These are phyloP conservation scores for Drosophila tanythrix DNA, from an alignment of 2,888 invertebrate genomes.

Conservation along the genomic window DNA sequence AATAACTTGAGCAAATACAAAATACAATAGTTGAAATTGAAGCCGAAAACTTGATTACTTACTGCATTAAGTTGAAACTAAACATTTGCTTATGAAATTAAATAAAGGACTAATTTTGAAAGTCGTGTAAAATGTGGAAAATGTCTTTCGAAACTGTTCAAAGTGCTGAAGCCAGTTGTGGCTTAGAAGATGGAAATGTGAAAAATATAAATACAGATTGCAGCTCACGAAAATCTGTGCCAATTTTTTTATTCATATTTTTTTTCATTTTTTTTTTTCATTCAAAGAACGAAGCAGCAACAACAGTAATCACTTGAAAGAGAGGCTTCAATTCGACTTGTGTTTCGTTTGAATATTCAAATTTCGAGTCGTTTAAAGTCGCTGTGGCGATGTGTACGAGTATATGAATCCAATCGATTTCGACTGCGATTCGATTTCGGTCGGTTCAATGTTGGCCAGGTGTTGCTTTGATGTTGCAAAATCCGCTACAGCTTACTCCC, in stretches of 20 bases:
- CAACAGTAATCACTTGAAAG: background rate
- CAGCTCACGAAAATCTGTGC: background rate
- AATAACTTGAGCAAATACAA: background rate
- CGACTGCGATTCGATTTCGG: constrained; percentile 51
- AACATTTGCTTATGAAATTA: background rate
- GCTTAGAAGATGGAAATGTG: background rate
- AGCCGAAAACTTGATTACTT: background rate
- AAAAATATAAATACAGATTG: background rate
- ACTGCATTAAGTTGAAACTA: background rate
- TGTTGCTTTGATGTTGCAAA: constrained; percentile 68
- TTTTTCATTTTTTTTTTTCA: background rate
- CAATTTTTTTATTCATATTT: background rate
- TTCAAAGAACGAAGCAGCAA: background rate
- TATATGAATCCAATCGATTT: constrained; percentile 48
- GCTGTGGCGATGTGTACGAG: constrained; percentile 30
- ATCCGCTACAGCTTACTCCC: constrained; percentile 42
- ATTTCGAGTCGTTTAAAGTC: constrained; percentile 39
- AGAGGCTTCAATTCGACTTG: background rate
- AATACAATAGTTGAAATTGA: background rate
- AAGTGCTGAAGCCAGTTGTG: background rate
- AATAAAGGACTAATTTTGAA: background rate
- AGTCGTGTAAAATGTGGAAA: background rate
- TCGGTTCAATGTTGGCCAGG: constrained; percentile 63
- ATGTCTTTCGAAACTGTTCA: background rate
- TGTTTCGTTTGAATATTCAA: constrained; percentile 37